phyloP scores from a whole-genome alignment of 2,113 vertebrate genomes.

The Paradisaea rubra region DNA sequence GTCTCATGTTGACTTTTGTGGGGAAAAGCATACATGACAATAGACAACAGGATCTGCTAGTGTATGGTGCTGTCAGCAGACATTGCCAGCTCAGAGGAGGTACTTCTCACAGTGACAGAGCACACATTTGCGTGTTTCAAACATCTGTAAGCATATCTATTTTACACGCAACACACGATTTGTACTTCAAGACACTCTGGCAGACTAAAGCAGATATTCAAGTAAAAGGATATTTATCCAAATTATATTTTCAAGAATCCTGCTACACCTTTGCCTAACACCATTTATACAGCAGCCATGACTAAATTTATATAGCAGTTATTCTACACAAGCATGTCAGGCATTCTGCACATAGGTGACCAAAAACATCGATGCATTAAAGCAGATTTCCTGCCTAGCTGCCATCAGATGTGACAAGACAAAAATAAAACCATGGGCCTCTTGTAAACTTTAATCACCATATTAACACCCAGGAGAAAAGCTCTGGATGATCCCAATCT shows the following conservation, averaged over 20 bases:
- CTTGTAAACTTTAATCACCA: slow-evolving; percentile 57
- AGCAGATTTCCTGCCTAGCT: neutral
- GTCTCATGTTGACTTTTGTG: neutral
- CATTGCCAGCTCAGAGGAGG: neutral
- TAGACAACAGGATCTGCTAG: neutral
- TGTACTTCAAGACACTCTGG: neutral
- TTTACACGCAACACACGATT: neutral
- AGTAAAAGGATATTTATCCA: neutral
- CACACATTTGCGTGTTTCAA: neutral
- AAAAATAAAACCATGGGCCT: slow-evolving; percentile 48
- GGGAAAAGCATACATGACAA: rapidly evolving
- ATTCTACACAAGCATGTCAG: neutral
- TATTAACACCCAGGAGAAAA: slow-evolving; percentile 55
- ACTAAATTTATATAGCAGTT: neutral
- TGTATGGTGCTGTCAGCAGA: neutral
- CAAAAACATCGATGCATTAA: neutral
- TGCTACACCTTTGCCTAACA: neutral
- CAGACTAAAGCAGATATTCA: neutral
- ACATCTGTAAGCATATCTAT: neutral
- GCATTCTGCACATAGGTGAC: neutral
- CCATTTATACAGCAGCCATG: neutral
- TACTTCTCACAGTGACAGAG: neutral
- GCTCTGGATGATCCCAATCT: slow-evolving; percentile 53
- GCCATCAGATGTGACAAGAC: slow-evolving; percentile 27
- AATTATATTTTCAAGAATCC: neutral